phyloP scores from a whole-genome alignment of 1,140 invertebrate species.

The Ostrea edulis region DNA sequence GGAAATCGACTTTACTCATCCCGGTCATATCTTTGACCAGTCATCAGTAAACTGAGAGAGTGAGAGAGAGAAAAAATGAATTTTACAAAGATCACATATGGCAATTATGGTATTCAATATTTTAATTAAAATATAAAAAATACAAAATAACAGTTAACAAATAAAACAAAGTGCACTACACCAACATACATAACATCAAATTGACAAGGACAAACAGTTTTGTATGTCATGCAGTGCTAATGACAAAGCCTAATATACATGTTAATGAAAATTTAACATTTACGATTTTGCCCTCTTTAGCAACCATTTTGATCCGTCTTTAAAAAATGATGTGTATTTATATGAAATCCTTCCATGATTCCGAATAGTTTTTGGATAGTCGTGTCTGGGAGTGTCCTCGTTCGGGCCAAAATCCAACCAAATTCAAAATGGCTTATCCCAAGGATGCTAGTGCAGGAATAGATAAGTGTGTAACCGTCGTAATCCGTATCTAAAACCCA shows the following conservation, averaged over 20 bases:
- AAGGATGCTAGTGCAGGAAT: slow-evolving; percentile 60
- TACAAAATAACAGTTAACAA: not conserved
- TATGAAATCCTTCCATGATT: slow-evolving; percentile 46
- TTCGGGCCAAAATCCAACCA: slow-evolving; percentile 66
- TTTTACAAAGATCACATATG: not conserved
- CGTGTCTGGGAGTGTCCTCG: slow-evolving; percentile 51
- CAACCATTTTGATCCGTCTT: slow-evolving; percentile 58
- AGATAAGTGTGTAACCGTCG: slow-evolving; percentile 64
- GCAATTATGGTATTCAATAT: not conserved
- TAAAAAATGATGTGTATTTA: slow-evolving; percentile 57
- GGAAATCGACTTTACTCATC: too few species aligned
- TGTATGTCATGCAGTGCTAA: not conserved
- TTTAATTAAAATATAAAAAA: not conserved
- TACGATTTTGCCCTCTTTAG: not conserved
- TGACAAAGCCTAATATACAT: not conserved
- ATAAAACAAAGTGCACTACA: not conserved
- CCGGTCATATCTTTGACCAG: too few species aligned
- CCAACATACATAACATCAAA: not conserved
- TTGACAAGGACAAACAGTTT: too few species aligned
- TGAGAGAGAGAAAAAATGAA: too few species aligned
- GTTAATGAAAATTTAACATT: too few species aligned
- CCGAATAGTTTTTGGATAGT: slow-evolving; percentile 56
- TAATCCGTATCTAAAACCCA: slow-evolving; percentile 71
- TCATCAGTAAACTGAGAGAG: too few species aligned
- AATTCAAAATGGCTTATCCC: slow-evolving; percentile 66